Evolutionary conservation across 2,888 invertebrate genomes (phyloP), one percentile per base, ranked within the genome.

Genomic region (Linyphia triangularis): DNA sequence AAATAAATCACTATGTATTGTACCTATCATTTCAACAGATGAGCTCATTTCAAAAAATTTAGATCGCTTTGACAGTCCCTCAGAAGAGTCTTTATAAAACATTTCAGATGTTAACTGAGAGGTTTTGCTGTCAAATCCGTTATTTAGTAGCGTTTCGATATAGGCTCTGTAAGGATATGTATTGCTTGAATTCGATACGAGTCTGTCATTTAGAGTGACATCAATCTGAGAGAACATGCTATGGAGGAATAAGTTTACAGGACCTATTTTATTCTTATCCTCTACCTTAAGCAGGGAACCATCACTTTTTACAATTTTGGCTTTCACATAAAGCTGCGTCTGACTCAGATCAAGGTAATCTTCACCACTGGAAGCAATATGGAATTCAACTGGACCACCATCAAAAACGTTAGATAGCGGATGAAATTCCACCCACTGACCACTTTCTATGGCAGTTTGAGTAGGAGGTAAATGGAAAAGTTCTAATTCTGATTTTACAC

Each of bases 1-100:
- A 63, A 75, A 77, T 24, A 90, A 83, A 67, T 86, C 89, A 6
- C 65, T 6, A 24, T 89, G 89, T 10, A 90, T n/a, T 22, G 33
- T 6, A 0, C 85, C 89, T 10, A 65, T 73, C 63, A 83, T 77
- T n/a, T 90, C 90, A 0, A 86, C 77, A 1, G 59, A 13, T n/a
- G 13, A n/a, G 22, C 83, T 82, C 5, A n/a, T 4, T 40, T 61
- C 57, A 24, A 88, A 88, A 28, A 83, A 77, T 0, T 24, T 26
- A 2, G 69, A 28, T 30, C 83, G 13, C 26, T 72, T 78, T 13
- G 37, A 28, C 4, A 77, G 30, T 30, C 70, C 83, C 13, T 83
- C 70, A 16, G 83, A 73, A 5, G 24, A 6, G 26, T 77, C 77
- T 67, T 85, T 75, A 26, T 67, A 85, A 28, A 65, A 77, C 24